Evolutionary conservation across 2,797 vertebrate species (phyloP).

Genomic region (Setipinna tenuifilis): DNA sequence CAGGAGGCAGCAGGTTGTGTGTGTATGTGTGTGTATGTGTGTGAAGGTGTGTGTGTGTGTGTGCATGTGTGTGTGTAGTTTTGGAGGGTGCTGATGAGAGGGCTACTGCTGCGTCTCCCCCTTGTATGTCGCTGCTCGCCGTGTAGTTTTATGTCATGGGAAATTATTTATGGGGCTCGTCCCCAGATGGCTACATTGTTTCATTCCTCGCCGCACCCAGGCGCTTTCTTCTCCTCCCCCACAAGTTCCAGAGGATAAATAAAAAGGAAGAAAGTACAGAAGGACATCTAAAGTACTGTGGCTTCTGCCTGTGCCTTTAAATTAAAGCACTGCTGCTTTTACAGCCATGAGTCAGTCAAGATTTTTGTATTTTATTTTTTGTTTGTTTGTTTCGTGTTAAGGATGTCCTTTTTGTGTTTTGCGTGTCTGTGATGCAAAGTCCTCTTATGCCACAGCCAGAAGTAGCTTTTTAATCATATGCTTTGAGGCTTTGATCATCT

Average conservation of each 20-base stretch:
- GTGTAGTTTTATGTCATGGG: constrained; percentile 30
- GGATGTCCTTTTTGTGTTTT: no score
- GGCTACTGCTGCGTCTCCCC: not conserved
- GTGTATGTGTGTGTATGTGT: constrained; percentile 27
- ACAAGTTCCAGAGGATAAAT: not conserved
- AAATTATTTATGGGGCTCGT: constrained; percentile 41
- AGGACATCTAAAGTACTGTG: not conserved
- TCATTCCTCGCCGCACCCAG: not conserved
- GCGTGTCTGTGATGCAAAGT: not conserved
- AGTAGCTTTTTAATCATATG: not conserved
- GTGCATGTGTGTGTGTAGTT: constrained; percentile 17
- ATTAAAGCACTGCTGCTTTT: not conserved
- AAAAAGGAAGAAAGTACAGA: not conserved
- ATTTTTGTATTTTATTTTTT: not conserved
- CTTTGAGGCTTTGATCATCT: not conserved
- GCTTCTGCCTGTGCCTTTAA: not conserved
- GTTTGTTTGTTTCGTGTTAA: not conserved
- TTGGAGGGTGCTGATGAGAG: constrained; percentile 22
- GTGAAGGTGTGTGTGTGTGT: constrained; percentile 17
- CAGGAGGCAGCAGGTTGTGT: not conserved
- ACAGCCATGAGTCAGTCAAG: not conserved
- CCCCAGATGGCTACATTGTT: constrained; percentile 22
- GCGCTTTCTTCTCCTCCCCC: not conserved
- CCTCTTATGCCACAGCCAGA: not conserved
- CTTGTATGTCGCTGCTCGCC: not conserved